Conservation (phyloP, 2,888 invertebrate genomes). For the Lasioglossum villosulum region DNA sequence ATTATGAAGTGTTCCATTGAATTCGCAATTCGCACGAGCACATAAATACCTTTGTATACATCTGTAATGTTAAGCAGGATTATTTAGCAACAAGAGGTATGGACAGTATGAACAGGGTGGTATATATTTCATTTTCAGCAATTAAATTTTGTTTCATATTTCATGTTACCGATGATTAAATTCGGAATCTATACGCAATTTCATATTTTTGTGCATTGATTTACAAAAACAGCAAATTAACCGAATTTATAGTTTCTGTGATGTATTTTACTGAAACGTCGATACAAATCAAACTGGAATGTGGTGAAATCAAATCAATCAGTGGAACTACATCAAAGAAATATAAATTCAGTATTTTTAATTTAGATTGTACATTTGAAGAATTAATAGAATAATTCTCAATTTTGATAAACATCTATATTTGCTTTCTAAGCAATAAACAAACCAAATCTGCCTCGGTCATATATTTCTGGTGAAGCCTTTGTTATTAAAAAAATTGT, state of each 20-base stretch:
- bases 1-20: constrained; percentile 46
- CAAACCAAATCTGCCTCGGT: background rate
- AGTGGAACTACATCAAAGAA: background rate
- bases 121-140: background rate
- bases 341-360: background rate
- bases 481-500: background rate
- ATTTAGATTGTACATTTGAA: background rate
- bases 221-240: background rate
- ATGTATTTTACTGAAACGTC: background rate
- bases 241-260: background rate
- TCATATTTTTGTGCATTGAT: background rate
- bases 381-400: background rate
- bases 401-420: background rate
- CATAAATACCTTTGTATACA: background rate
- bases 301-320: background rate
- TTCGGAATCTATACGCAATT: background rate
- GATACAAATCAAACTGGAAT: background rate
- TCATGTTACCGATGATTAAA: background rate
- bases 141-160: background rate
- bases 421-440: background rate
- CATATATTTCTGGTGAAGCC: background rate
- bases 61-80: background rate
- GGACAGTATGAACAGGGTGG: background rate
- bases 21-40: background rate
- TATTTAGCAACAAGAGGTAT: background rate